phyloP scores from a whole-genome alignment of 2,888 invertebrate species.

The Eupelmus urozonus region DNA sequence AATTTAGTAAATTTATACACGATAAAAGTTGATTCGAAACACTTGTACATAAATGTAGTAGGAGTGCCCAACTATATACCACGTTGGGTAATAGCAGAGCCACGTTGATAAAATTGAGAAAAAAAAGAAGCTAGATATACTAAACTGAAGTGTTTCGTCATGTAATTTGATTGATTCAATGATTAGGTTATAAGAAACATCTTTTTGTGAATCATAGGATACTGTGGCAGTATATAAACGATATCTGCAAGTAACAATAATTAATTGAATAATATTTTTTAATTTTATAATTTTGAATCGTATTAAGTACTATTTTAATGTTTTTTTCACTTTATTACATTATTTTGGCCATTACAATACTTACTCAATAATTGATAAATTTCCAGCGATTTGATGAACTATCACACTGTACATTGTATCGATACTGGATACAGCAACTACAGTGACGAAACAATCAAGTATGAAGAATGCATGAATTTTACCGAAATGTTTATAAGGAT shows the following conservation, averaged over 20 bases:
- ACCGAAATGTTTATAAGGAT: constrained; percentile 13
- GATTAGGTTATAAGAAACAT: background rate
- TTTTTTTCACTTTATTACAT: too few species aligned
- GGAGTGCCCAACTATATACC: too few species aligned
- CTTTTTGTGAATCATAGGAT: background rate
- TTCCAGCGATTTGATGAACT: constrained; percentile 10
- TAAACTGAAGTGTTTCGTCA: background rate
- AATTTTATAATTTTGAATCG: too few species aligned
- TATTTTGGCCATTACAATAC: background rate
- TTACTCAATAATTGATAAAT: background rate
- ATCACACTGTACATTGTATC: constrained; percentile 4
- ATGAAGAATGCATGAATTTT: background rate
- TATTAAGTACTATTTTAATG: too few species aligned
- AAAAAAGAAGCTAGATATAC: constrained; percentile 5
- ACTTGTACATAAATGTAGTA: too few species aligned
- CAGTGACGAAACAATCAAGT: background rate
- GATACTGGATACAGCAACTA: background rate
- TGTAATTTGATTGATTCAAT: constrained; percentile 21
- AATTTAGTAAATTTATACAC: too few species aligned
- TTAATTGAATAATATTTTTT: background rate
- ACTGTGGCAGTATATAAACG: background rate
- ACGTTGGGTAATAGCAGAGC: too few species aligned
- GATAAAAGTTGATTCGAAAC: too few species aligned
- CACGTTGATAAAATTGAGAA: too few species aligned
- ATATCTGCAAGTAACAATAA: background rate